Base-by-base conservation (phyloP, 2,113 vertebrate genomes). In the Artemisiospiza belli region DNA sequence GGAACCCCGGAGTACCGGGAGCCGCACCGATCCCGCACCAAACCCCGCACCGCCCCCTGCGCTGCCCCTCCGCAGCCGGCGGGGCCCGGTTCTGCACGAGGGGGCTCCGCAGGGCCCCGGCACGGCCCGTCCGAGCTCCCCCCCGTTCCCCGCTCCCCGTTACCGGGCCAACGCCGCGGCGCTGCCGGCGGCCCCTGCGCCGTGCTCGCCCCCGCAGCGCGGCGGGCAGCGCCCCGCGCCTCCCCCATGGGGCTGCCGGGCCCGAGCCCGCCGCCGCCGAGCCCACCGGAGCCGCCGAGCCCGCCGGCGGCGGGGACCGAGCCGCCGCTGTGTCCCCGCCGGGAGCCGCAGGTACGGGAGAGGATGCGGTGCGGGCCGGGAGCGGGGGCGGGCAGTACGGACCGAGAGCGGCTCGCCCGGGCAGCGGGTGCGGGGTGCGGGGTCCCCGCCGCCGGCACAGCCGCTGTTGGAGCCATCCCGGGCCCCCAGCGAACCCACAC, bases 81-180 rank as follows among this genome's bases (percentile, higher is more conserved):
- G 21, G 66, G 49, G 43, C 58, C 35, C 58, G 24, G 11, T 63
- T 72, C 41, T 35, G 58, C 49, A 11, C 6, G 25, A 22, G 31
- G 11, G 11, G 33, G 63, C 46, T 51, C 87, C 6, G 39, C 43
- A 15, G 57, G 3, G 19, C 43, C 4, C 52, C 25, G 6, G 57
- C 39, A 7, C 52, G 24, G 30, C 54, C 47, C 33, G 52, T 67
- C 82, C 74, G 41, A 76, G 69, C 88, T 59, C 59, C 35, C 83
- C 59, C 9, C 37, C 70, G 30, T 67, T 85, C 70, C 20, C 62
- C 58, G 66, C 78, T 51, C 63, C 21, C 54, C 90, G 95, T 97
- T 95, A 94, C 95, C 94, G 68, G 68, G 95, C 86, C 96, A 90
- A 96, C 96, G 89, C 70, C 37, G 90, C 91, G 95, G 89, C 80